phyloP scores from a whole-genome alignment of 35 echinoderm and acorn worm genomes.

The Ophioderma brevispina region DNA sequence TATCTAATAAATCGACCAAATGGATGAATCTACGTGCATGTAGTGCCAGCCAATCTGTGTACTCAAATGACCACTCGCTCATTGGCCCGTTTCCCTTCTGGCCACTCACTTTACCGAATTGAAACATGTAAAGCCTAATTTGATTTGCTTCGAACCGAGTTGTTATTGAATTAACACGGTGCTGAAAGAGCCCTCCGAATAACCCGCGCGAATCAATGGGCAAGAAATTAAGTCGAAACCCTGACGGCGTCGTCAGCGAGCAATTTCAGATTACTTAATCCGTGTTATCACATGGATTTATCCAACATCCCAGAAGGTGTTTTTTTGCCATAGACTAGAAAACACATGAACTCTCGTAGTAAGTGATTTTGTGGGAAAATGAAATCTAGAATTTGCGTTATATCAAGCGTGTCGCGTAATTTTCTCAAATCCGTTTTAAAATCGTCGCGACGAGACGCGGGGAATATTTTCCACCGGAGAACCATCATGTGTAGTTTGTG shows the following conservation, averaged over 20 bases:
- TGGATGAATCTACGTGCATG: background rate
- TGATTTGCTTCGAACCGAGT: constrained; percentile 48
- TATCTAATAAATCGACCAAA: background rate
- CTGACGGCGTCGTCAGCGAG: constrained; percentile 27
- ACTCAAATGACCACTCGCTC: background rate
- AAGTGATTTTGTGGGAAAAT: no score
- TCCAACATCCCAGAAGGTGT: background rate
- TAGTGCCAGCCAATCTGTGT: no score
- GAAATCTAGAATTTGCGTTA: no score
- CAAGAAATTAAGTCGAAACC: constrained; percentile 37
- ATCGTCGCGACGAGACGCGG: no score
- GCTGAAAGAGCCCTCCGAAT: constrained; percentile 31
- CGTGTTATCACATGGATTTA: constrained; percentile 39
- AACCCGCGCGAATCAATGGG: constrained; percentile 32
- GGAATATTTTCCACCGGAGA: no score
- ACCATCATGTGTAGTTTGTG: no score
- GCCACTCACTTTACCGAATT: constrained; percentile 42
- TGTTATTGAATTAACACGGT: constrained; percentile 47
- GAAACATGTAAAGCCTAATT: constrained; percentile 55
- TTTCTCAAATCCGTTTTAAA: no score
- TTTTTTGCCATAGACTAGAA: background rate
- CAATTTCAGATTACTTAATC: constrained; percentile 44
- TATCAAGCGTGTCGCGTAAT: no score
- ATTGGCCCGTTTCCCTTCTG: constrained; percentile 5
- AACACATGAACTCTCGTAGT: no score